A percentile compares a stretch with the other conserved stretches of the same genome.
Evolutionary conservation across 53 echinoderm and acorn worm species (phyloP).

Genomic region (Henricia sp.): DNA sequence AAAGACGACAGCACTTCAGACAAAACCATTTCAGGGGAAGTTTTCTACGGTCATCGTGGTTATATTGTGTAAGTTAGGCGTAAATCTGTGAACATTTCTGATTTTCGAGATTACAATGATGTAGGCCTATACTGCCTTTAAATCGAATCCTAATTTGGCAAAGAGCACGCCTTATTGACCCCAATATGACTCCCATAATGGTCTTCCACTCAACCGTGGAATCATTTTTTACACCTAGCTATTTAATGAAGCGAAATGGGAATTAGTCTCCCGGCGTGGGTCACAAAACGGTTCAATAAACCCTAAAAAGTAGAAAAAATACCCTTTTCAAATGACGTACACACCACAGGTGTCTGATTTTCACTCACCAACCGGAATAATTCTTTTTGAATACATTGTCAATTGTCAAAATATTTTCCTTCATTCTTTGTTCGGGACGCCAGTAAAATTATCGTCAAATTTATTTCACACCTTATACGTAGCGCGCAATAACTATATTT

Average conservation of each 20-base stretch:
- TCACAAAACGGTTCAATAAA: background rate
- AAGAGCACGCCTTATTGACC: background rate
- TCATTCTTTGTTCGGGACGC: background rate
- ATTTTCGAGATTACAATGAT: too few species aligned
- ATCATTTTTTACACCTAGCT: background rate
- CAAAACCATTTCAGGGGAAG: too few species aligned
- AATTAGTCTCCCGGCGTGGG: background rate
- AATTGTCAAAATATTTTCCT: conserved; percentile 47
- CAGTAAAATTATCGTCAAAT: background rate
- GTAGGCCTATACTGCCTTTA: too few species aligned
- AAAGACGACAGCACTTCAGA: too few species aligned
- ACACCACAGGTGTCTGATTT: background rate
- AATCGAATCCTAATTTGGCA: conserved; percentile 30
- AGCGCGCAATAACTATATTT: too few species aligned
- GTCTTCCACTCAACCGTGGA: background rate
- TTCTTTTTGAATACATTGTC: conserved; percentile 3
- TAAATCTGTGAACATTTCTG: too few species aligned
- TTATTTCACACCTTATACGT: background rate
- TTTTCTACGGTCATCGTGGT: too few species aligned
- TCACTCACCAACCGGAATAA: background rate
- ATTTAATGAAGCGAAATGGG: background rate
- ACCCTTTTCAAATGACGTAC: background rate
- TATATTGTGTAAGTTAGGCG: too few species aligned
- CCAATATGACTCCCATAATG: background rate
- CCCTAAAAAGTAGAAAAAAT: too few species aligned